Conservation (phyloP, 2,113 vertebrate species). For the Mugil cephalus region DNA sequence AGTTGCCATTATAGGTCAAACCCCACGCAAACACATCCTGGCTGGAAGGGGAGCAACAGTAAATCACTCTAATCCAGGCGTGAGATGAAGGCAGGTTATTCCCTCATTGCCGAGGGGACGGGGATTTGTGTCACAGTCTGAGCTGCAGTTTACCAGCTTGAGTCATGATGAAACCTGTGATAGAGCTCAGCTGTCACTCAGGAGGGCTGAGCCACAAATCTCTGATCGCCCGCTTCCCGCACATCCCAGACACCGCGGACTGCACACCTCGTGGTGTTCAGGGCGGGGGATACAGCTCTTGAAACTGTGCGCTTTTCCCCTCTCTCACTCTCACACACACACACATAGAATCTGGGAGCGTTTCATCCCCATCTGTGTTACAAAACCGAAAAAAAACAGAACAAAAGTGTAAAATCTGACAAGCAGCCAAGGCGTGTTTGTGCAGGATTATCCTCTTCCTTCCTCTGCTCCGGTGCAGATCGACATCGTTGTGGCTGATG, state of each 20-base stretch:
- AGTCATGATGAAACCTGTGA: slow-evolving; percentile 63
- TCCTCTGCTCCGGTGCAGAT: slow-evolving; percentile 31
- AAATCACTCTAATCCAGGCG: slow-evolving; percentile 58
- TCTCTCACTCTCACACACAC: not conserved
- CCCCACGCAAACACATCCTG: slow-evolving; percentile 48
- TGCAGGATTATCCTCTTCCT: slow-evolving; percentile 43
- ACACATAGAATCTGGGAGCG: not conserved
- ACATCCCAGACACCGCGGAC: not conserved
- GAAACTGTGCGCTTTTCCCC: not conserved
- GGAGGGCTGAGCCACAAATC: slow-evolving; percentile 31
- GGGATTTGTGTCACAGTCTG: slow-evolving; percentile 58
- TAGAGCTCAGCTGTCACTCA: slow-evolving; percentile 68
- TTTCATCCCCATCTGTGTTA: slow-evolving; percentile 6
- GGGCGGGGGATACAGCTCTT: not conserved
- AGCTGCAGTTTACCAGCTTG: slow-evolving; percentile 60
- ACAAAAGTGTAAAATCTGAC: slow-evolving; percentile 20
- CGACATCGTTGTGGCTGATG: slow-evolving; percentile 43
- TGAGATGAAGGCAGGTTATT: slow-evolving; percentile 58
- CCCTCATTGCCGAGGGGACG: slow-evolving; percentile 19
- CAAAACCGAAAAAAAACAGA: slow-evolving; percentile 3
- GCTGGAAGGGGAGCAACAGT: slow-evolving; percentile 30
- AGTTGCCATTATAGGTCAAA: slow-evolving; percentile 65
- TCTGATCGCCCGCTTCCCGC: slow-evolving; percentile 33
- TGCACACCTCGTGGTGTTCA: not conserved
- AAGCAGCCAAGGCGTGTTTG: slow-evolving; percentile 31